Percentiles rank a stretch among this genome's conserved stretches.
Evolutionary conservation across 2,113 vertebrate species (phyloP).

Genomic region (Vulpes lagopus): DNA sequence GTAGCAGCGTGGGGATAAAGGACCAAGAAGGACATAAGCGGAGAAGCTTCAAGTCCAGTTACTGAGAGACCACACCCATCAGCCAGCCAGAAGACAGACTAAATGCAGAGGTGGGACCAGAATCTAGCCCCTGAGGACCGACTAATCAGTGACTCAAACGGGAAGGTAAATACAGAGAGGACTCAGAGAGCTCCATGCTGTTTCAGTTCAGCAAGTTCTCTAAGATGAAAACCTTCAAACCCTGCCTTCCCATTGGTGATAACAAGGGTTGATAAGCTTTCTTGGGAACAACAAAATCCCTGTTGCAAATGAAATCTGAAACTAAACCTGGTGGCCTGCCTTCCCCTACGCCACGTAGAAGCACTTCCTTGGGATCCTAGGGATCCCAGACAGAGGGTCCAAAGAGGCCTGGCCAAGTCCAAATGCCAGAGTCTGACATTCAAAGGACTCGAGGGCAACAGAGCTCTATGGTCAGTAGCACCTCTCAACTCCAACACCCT

Average conservation of each 20-base stretch:
- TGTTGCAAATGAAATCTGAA: constrained; percentile 1
- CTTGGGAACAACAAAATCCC: not conserved
- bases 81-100: not conserved
- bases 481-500: not conserved
- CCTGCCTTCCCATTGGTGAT: not conserved
- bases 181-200: not conserved
- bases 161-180: not conserved
- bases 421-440: not conserved
- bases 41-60: not conserved
- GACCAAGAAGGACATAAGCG: not conserved
- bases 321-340: not conserved
- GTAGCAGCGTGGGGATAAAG: not conserved
- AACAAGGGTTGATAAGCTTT: not conserved
- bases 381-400: not conserved
- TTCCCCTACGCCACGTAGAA: not conserved
- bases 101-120: not conserved
- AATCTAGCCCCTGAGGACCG: not conserved
- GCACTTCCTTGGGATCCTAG: not conserved
- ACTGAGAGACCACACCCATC: not conserved
- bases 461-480: fast-evolving
- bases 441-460: not conserved
- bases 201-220: not conserved
- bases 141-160: fast-evolving
- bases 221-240: not conserved
- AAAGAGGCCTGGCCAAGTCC: not conserved